Conservation (phyloP, 2,888 invertebrate genomes). For the Trichopoda pennipes region DNA sequence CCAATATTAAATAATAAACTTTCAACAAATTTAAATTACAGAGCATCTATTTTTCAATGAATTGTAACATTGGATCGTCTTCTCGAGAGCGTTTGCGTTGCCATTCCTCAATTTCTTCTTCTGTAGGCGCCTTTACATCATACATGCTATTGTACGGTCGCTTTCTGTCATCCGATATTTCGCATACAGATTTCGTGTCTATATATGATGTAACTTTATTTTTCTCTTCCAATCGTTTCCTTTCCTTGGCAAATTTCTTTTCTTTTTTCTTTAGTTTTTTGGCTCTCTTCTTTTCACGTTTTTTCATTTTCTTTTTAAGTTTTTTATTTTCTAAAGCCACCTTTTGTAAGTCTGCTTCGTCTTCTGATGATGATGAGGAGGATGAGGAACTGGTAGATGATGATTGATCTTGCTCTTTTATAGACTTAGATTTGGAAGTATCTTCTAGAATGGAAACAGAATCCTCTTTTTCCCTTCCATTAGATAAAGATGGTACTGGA, state of each 20-base stretch:
- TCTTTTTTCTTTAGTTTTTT: conserved; percentile 77
- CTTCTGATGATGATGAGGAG: conserved; percentile 78
- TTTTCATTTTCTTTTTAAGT: conserved; percentile 75
- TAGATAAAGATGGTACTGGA: conserved; percentile 46
- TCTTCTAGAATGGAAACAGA: conserved; percentile 49
- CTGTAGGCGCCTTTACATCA: conserved; percentile 91
- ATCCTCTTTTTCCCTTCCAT: conserved; percentile 26
- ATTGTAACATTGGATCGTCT: conserved; percentile 97
- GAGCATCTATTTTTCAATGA: conserved; percentile 76
- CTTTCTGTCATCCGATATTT: conserved; percentile 92
- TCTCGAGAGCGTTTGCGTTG: conserved; percentile 90
- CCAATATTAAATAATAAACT: no score
- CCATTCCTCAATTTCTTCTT: conserved; percentile 96
- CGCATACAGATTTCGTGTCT: conserved; percentile 75
- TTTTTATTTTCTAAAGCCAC: conserved; percentile 70
- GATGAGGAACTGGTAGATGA: conserved; percentile 70
- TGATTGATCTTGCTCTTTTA: not conserved
- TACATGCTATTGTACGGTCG: conserved; percentile 96
- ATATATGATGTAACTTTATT: conserved; percentile 75
- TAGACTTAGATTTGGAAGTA: not conserved
- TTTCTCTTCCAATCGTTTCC: conserved; percentile 66
- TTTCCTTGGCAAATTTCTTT: conserved; percentile 70
- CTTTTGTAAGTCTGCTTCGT: conserved; percentile 81
- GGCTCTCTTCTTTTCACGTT: conserved; percentile 77
- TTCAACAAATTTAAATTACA: not conserved